Evolutionary conservation across 2,797 vertebrate species (phyloP).

Genomic region (Clarias pachynema): DNA sequence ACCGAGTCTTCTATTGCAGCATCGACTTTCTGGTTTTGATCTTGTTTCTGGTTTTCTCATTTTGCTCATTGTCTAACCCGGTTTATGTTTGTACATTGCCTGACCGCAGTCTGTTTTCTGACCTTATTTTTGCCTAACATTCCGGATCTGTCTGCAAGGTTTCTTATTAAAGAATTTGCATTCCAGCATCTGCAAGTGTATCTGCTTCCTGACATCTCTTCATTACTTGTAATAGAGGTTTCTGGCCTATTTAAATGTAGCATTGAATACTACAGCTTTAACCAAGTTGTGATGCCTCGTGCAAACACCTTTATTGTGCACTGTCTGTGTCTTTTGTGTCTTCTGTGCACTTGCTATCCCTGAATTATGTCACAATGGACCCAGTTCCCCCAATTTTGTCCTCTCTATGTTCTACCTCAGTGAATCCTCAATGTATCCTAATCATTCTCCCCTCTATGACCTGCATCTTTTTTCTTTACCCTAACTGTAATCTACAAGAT

Average conservation of each 20-base stretch:
- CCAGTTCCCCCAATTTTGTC: not conserved
- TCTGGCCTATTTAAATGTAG: not conserved
- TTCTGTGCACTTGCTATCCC: not conserved
- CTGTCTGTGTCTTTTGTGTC: not conserved
- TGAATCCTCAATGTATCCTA: not conserved
- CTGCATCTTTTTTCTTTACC: not conserved
- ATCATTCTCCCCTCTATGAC: not conserved
- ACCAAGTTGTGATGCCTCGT: not conserved
- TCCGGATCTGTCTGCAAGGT: not conserved
- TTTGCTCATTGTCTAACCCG: not conserved
- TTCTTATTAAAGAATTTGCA: not conserved
- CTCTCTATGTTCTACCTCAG: not conserved
- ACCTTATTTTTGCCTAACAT: not conserved
- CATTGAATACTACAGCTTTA: not conserved
- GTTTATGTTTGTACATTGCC: not conserved
- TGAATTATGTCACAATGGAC: not conserved
- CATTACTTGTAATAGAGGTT: not conserved
- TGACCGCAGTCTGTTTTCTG: not conserved
- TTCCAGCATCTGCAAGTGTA: not conserved
- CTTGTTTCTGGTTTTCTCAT: not conserved
- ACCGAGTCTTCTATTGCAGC: not conserved
- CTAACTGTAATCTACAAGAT: not conserved
- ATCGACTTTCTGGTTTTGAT: not conserved
- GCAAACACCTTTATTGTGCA: not conserved
- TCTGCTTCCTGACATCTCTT: not conserved